A percentile compares a stretch with the other conserved stretches of the same genome.
Evolutionary conservation across 2,888 invertebrate species (phyloP).

Genomic region (Scaptomyza polygonia): DNA sequence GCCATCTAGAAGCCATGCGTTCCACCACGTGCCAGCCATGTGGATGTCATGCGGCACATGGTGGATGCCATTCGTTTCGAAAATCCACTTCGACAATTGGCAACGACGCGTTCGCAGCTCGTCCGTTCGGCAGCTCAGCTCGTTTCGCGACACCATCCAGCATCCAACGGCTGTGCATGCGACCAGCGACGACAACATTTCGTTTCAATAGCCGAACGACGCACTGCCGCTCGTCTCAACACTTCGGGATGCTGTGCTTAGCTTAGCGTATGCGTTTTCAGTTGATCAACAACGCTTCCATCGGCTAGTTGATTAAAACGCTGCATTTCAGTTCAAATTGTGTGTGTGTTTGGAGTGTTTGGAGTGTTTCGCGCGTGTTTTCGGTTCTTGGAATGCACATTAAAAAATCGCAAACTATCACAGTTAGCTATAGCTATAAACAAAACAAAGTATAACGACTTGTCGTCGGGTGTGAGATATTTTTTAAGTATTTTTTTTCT

Average conservation of each 20-base stretch:
- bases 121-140: constrained; percentile 31
- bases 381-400: constrained; percentile 22
- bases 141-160: constrained; percentile 59
- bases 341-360: not conserved
- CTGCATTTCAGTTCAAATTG: constrained; percentile 10
- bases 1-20: constrained; percentile 26
- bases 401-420: constrained; percentile 1
- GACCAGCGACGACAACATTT: constrained; percentile 5
- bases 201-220: constrained; percentile 8
- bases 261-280: constrained; percentile 51
- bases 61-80: constrained; percentile 75
- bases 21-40: constrained; percentile 79
- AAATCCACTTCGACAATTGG: constrained; percentile 81
- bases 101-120: constrained; percentile 65
- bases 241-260: constrained; percentile 22
- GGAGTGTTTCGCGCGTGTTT: constrained; percentile 28
- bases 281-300: constrained; percentile 73
- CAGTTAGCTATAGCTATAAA: not conserved
- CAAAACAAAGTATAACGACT: constrained; percentile 5
- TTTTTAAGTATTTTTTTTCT: not conserved
- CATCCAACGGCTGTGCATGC: constrained; percentile 59
- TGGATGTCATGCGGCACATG: constrained; percentile 70
- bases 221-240: constrained; percentile 3
- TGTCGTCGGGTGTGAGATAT: constrained; percentile 1
- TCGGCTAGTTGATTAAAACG: constrained; percentile 59